Evolutionary conservation across 2,797 vertebrate species (phyloP).

Genomic region (Hemitrygon akajei): DNA sequence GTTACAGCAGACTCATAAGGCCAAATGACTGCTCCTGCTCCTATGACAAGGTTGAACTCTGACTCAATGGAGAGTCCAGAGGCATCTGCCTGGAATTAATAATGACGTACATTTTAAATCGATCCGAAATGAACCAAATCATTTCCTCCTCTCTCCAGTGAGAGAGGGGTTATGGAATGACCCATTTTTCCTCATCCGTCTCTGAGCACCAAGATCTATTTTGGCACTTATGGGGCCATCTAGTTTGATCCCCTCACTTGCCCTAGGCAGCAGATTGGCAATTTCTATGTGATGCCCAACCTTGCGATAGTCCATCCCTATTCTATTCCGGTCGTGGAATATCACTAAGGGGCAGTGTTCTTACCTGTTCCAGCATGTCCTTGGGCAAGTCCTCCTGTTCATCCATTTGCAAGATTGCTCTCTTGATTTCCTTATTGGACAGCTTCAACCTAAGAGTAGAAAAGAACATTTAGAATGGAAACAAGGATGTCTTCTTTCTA

Average conservation of each 20-base stretch:
- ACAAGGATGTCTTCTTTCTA: not conserved
- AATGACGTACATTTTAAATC: not conserved
- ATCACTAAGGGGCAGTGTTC: slow-evolving; percentile 32
- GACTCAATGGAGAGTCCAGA: not conserved
- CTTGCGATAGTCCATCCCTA: not conserved
- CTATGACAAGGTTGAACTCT: too few species aligned
- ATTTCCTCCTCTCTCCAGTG: not conserved
- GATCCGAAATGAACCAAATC: not conserved
- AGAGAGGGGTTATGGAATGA: not conserved
- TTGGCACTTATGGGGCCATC: not conserved
- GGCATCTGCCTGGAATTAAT: not conserved
- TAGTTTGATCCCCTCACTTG: not conserved
- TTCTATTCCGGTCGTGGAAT: not conserved
- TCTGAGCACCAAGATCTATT: not conserved
- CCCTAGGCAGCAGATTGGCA: not conserved
- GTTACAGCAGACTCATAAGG: too few species aligned
- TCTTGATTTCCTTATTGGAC: slow-evolving; percentile 88
- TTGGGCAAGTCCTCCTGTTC: slow-evolving; percentile 91
- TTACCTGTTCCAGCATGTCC: slow-evolving; percentile 95
- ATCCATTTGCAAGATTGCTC: slow-evolving; percentile 89
- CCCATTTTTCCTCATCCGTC: not conserved
- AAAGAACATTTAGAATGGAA: not conserved
- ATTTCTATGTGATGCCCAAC: not conserved
- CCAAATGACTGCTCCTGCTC: too few species aligned
- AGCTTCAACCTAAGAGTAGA: slow-evolving; percentile 76